Evolutionary conservation across 2,888 invertebrate species (phyloP).

Genomic region (Orthosia incerta): DNA sequence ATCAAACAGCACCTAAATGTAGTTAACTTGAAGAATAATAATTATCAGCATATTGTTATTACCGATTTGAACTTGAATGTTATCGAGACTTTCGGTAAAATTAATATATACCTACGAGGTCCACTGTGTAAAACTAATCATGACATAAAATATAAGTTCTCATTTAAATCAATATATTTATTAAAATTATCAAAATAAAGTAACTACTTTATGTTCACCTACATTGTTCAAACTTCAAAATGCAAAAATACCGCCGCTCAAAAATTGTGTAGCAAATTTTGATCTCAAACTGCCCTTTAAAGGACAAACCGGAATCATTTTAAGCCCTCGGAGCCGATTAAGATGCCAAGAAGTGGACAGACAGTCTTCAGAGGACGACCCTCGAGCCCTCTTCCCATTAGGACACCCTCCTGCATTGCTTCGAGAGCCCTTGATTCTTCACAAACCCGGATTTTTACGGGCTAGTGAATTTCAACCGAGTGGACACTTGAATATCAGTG

Average conservation of each 20-base stretch:
- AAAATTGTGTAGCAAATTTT: constrained; percentile 35
- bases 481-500: constrained; percentile 71
- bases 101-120: too few species aligned
- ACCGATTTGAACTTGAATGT: too few species aligned
- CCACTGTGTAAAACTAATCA: too few species aligned
- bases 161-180: too few species aligned
- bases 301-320: constrained; percentile 63
- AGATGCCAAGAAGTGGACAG: constrained; percentile 74
- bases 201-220: background rate
- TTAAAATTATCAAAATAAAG: background rate
- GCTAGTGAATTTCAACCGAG: constrained; percentile 78
- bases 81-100: too few species aligned
- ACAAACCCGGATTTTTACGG: constrained; percentile 82
- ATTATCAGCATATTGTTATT: too few species aligned
- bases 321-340: constrained; percentile 70
- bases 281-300: constrained; percentile 56
- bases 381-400: constrained; percentile 77
- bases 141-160: too few species aligned
- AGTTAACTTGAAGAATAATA: too few species aligned
- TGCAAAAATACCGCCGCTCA: background rate
- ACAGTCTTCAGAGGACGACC: constrained; percentile 66
- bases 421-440: constrained; percentile 81
- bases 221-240: background rate
- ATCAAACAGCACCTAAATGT: too few species aligned
- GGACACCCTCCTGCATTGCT: constrained; percentile 77